Percentiles rank a stretch among this genome's conserved stretches.
These are phyloP conservation scores for Ivindomyrus marchei DNA, from an alignment of 2,113 vertebrate genomes.

Conservation along the genomic window DNA sequence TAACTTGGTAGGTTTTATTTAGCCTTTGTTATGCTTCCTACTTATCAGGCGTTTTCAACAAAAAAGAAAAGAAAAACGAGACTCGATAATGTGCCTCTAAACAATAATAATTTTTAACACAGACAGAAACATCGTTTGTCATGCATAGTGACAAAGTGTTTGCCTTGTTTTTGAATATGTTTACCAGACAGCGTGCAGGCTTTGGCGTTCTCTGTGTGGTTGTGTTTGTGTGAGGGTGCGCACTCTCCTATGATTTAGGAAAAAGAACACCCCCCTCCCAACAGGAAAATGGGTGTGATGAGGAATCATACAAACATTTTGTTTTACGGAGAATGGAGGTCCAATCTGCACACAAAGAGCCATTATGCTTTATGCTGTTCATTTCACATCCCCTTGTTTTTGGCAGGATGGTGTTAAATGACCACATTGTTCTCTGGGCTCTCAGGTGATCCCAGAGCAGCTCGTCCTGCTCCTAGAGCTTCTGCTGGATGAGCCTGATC, in stretches of 20 bases:
- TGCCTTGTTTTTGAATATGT: neutral
- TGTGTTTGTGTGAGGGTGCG: slow-evolving; percentile 5
- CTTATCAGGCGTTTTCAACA: neutral
- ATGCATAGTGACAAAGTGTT: neutral
- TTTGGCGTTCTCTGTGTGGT: neutral
- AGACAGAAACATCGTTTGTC: neutral
- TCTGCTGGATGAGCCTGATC: slow-evolving; percentile 72
- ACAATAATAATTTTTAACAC: neutral
- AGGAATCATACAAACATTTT: slow-evolving; percentile 1
- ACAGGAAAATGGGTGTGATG: slow-evolving; percentile 1
- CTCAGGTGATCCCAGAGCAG: slow-evolving; percentile 83
- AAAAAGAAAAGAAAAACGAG: neutral
- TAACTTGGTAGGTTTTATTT: neutral
- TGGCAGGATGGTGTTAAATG: slow-evolving; percentile 8
- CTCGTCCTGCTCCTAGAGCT: slow-evolving; percentile 83
- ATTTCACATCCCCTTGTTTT: slow-evolving; percentile 17
- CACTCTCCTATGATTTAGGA: slow-evolving; percentile 29
- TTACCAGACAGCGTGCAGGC: neutral
- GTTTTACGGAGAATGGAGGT: neutral
- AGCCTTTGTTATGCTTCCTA: neutral
- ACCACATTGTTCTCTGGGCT: slow-evolving; percentile 35
- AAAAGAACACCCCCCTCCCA: slow-evolving; percentile 27
- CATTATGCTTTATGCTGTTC: neutral
- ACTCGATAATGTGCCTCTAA: neutral
- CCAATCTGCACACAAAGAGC: neutral